Evolutionary conservation across 1,140 invertebrate species (phyloP).

Genomic region (Cephus cinctus): DNA sequence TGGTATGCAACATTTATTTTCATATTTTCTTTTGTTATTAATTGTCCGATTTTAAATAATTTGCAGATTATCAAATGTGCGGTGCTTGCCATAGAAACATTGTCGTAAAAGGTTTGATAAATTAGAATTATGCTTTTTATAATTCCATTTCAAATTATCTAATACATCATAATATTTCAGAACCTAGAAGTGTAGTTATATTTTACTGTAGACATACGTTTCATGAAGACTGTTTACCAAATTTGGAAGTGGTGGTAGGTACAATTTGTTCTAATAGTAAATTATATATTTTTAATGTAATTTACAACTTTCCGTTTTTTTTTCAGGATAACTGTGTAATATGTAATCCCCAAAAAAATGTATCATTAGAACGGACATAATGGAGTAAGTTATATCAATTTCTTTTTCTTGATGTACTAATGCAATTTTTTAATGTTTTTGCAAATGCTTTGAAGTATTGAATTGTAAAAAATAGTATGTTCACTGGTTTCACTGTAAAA

Average conservation of each 20-base stretch:
- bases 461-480: constrained; percentile 61
- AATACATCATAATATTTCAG: too few relatives aligned
- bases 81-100: constrained; percentile 73
- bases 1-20: constrained; percentile 46
- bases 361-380: too few relatives aligned
- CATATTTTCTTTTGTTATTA: constrained; percentile 11
- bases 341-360: constrained; percentile 59
- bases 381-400: too few relatives aligned
- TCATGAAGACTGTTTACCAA: constrained; percentile 79
- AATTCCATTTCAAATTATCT: too few relatives aligned
- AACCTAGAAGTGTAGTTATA: constrained; percentile 71
- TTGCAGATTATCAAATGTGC: constrained; percentile 71
- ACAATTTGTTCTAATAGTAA: background rate
- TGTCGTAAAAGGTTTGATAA: constrained; percentile 63
- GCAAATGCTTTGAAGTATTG: constrained; percentile 59
- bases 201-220: constrained; percentile 91
- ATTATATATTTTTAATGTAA: background rate
- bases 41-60: constrained; percentile 13
- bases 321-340: constrained; percentile 60
- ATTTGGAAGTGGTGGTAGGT: constrained; percentile 43
- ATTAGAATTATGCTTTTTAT: constrained; percentile 8
- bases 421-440: constrained; percentile 31
- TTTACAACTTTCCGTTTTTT: constrained; percentile 11
- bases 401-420: constrained; percentile 2
- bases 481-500: constrained; percentile 55